phyloP scores from a whole-genome alignment of 1,140 invertebrate species.

The Brachionus plicatilis region DNA sequence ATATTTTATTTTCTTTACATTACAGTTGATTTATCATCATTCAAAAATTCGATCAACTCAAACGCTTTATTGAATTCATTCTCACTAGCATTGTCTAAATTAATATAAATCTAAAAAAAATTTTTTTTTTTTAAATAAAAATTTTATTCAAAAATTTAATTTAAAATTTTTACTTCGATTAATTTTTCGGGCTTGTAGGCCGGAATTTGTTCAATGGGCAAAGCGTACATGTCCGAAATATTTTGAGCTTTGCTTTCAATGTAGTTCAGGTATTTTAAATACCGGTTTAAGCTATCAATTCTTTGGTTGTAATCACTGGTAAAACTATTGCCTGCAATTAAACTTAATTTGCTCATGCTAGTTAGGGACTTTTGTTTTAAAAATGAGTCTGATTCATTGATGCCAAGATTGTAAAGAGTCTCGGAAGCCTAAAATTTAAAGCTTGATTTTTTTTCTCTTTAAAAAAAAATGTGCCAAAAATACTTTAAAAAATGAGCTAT shows the following conservation, averaged over 20 bases:
- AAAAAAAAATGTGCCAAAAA: too few species aligned
- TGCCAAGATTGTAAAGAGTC: background rate
- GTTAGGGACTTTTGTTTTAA: slow-evolving; percentile 16
- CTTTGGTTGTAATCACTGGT: background rate
- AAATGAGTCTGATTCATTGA: slow-evolving; percentile 29
- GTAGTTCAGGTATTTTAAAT: background rate
- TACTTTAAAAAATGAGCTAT: background rate
- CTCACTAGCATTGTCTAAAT: background rate
- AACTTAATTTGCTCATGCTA: slow-evolving; percentile 23
- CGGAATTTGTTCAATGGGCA: slow-evolving; percentile 8
- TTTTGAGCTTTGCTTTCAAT: background rate
- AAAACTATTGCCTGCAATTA: background rate
- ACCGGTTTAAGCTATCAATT: background rate
- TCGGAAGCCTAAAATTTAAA: background rate
- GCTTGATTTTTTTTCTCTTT: too few species aligned
- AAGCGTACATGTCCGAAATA: background rate
- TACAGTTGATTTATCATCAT: background rate
- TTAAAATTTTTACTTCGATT: slow-evolving; percentile 6
- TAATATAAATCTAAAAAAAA: slow-evolving; percentile 22
- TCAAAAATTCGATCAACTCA: slow-evolving; percentile 26
- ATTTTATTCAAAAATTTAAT: background rate
- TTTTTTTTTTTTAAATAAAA: background rate
- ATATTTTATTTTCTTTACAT: background rate
- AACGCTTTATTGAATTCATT: slow-evolving; percentile 6
- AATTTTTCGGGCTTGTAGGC: slow-evolving; percentile 12